Evolutionary conservation across 2,797 vertebrate genomes (phyloP).

Genomic region (Linurgus olivaceus): DNA sequence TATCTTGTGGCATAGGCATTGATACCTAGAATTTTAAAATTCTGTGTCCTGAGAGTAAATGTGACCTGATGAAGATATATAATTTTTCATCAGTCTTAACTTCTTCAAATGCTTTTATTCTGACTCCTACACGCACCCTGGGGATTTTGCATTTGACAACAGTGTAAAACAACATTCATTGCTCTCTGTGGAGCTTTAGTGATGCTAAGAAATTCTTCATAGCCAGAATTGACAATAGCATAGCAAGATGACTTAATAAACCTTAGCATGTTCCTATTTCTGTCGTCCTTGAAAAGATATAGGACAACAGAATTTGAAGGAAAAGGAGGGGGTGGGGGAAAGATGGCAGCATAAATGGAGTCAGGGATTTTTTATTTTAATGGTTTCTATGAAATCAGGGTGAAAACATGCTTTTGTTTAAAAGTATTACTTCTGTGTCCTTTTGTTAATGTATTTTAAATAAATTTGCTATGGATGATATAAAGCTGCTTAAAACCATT

Average conservation of each 20-base stretch:
- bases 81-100: conserved; percentile 51
- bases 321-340: background rate
- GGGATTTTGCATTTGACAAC: conserved; percentile 75
- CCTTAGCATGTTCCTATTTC: conserved; percentile 64
- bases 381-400: background rate
- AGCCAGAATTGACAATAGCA: conserved; percentile 71
- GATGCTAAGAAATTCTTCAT: conserved; percentile 74
- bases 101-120: conserved; percentile 68
- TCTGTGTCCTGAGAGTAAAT: conserved; percentile 4
- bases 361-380: background rate
- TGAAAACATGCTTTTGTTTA: background rate
- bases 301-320: conserved; percentile 65
- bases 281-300: conserved; percentile 52
- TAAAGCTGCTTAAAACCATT: background rate
- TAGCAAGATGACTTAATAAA: conserved; percentile 80
- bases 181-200: conserved; percentile 71
- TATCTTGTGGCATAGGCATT: background rate
- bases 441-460: background rate
- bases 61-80: conserved; percentile 54
- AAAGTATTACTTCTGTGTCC: background rate
- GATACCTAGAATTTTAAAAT: conserved; percentile 37
- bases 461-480: background rate
- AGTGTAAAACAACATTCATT: conserved; percentile 67
- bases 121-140: conserved; percentile 50
- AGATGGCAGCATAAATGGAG: background rate